Evolutionary conservation across 2,797 vertebrate species (phyloP), one percentile per base, ranked within the genome.

Genomic region (Chanos chanos): DNA sequence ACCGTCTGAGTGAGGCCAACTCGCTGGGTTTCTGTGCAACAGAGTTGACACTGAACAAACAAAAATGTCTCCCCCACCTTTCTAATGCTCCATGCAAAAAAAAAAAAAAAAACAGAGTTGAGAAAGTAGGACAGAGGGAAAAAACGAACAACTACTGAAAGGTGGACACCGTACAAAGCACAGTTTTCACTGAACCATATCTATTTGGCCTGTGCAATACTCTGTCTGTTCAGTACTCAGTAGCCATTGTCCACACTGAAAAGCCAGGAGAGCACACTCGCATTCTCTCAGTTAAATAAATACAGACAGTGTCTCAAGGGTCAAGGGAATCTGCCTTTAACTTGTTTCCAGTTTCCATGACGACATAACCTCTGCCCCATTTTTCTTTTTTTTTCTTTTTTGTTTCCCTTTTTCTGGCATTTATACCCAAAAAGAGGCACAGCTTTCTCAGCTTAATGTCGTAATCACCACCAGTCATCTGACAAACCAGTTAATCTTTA

Each of bases 281-380:
- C 43, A 49, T 13, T 22, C 13, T 16, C 3, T 22, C 7, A 68
- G 47, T 74, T 67, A 74, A 74, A 68, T 54, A 74, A 71, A 71
- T 55, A 54, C 51, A 15, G 34, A 21, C 3, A 16, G 41, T 7
- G 12, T 28, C 18, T 40, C 60, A 50, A 71, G 57, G 48, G 41
- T 59, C 39, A 36, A 53, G 9, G 8, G 10, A 19, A 31, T 31
- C 12, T n/a, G 51, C 31, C 47, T 56, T 52, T 12, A 40, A 27
- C 36, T 41, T 28, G 41, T 27, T 12, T 22, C 7, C 5, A 0
- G 30, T 71, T 54, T 55, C 57, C 16, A 67, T 71, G 30, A 55
- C 43, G 30, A 62, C 64, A 30, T 53, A 59, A 66, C 65, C 57
- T 73, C 71, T 50, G 40, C 30, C 33, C 64, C 0, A 4, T 49